These are phyloP conservation scores for Setophaga petechia DNA, from an alignment of 2,113 vertebrate species.

Conservation along the genomic window DNA sequence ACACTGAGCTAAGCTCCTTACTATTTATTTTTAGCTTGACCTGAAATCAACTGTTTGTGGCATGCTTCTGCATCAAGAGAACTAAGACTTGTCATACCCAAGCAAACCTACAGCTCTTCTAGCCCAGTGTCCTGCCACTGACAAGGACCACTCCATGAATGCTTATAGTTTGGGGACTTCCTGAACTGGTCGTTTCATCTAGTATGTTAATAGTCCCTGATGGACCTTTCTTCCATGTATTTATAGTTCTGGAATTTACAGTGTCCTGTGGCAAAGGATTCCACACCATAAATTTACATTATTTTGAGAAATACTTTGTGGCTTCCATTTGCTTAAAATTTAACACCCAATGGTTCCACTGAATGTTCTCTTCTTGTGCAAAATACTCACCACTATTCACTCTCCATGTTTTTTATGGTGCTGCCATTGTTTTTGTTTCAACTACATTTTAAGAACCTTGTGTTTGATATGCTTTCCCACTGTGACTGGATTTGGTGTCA, in stretches of 20 bases:
- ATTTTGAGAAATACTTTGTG: background rate
- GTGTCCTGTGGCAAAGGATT: background rate
- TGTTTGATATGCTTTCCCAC: background rate
- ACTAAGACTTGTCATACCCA: background rate
- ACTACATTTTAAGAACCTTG: background rate
- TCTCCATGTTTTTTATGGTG: background rate
- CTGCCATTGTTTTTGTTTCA: background rate
- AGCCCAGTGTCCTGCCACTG: background rate
- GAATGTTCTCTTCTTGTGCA: background rate
- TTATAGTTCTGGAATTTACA: slow-evolving; percentile 1
- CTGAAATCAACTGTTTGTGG: background rate
- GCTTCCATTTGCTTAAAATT: background rate
- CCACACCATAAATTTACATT: background rate
- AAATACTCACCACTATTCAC: background rate
- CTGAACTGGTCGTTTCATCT: background rate
- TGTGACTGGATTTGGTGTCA: background rate
- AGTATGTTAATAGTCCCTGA: background rate
- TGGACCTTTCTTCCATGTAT: background rate
- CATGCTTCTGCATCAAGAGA: background rate
- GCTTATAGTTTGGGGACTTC: background rate
- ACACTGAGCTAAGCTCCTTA: background rate
- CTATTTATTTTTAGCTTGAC: background rate
- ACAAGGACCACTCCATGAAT: background rate
- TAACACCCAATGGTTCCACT: background rate
- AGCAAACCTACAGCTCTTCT: background rate